phyloP scores from a whole-genome alignment of 2,888 invertebrate species.

The Paralinhomoeus sp. region DNA sequence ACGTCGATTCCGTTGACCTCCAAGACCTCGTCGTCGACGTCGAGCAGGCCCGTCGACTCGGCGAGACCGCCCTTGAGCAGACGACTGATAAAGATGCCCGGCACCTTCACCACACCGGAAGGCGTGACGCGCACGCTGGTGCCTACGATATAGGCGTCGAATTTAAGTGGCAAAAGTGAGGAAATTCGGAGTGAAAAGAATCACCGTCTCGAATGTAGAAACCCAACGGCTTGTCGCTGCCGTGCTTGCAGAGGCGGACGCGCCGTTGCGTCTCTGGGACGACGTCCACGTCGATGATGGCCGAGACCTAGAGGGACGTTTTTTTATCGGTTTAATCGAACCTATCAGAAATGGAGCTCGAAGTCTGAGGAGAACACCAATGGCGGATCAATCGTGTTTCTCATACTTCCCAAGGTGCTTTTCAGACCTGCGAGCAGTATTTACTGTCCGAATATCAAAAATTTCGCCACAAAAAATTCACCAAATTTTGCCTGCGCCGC shows the following conservation, averaged over 20 bases:
- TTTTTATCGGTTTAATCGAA: too few species aligned
- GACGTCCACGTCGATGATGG: conserved; percentile 96
- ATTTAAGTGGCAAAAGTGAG: too few species aligned
- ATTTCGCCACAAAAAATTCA: too few species aligned
- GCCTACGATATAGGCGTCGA: too few species aligned
- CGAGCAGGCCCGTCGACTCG: conserved; percentile 73
- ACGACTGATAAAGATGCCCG: conserved; percentile 82
- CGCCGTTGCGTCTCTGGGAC: conserved; percentile 90
- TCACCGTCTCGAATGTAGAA: conserved; percentile 70
- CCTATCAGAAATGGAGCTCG: too few species aligned
- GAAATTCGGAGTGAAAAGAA: too few species aligned
- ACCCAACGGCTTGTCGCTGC: conserved; percentile 84
- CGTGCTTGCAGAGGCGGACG: conserved; percentile 79
- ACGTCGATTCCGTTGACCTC: conserved; percentile 99
- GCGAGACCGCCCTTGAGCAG: conserved; percentile 85
- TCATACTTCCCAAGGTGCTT: too few species aligned
- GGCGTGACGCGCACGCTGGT: conserved; percentile 60
- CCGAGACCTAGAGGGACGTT: conserved; percentile 48
- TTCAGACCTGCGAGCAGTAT: too few species aligned
- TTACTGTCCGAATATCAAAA: too few species aligned
- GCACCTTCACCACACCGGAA: conserved; percentile 23
- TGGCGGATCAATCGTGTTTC: too few species aligned
- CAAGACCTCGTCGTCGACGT: conserved; percentile 95
- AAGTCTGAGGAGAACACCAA: too few species aligned
- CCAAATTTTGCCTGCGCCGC: too few species aligned